These are phyloP conservation scores for Andrena haemorrhoa DNA, from an alignment of 2,888 invertebrate genomes.

Conservation along the genomic window DNA sequence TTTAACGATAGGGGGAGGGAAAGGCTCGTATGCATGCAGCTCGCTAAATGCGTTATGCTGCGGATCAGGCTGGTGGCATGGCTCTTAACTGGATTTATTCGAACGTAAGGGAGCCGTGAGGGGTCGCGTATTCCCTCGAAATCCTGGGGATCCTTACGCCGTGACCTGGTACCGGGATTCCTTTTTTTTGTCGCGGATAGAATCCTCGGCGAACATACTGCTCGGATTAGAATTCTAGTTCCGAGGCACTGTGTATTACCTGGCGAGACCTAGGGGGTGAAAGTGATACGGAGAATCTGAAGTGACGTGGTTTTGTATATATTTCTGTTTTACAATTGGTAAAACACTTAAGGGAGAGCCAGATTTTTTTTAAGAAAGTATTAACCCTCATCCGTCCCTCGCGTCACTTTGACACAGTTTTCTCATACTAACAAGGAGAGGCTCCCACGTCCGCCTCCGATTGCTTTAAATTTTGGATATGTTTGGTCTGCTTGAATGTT, in stretches of 20 bases:
- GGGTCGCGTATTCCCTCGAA: conserved; percentile 34
- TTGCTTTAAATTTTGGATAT: too few relatives aligned
- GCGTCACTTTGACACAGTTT: too few relatives aligned
- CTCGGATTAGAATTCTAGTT: conserved; percentile 27
- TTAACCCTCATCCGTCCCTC: too few relatives aligned
- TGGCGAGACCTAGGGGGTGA: too few relatives aligned
- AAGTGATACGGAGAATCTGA: too few relatives aligned
- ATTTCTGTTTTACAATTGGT: too few relatives aligned
- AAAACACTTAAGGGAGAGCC: too few relatives aligned
- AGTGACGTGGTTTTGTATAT: too few relatives aligned
- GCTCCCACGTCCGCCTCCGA: too few relatives aligned
- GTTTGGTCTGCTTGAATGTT: too few relatives aligned
- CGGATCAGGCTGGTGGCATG: conserved; percentile 14
- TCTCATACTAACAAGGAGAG: too few relatives aligned
- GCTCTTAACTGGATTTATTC: conserved; percentile 59
- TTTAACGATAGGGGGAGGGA: conserved; percentile 49
- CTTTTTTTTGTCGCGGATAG: neutral
- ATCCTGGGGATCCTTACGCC: conserved; percentile 20
- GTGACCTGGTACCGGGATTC: conserved; percentile 3
- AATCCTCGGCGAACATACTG: neutral
- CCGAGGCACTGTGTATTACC: neutral
- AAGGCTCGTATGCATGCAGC: conserved; percentile 20
- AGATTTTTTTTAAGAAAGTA: too few relatives aligned
- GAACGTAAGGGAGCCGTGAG: conserved; percentile 30
- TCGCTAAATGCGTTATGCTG: conserved; percentile 47